These are phyloP conservation scores for Matsumurasca onukii DNA, from an alignment of 1,140 invertebrate genomes.

Conservation along the genomic window DNA sequence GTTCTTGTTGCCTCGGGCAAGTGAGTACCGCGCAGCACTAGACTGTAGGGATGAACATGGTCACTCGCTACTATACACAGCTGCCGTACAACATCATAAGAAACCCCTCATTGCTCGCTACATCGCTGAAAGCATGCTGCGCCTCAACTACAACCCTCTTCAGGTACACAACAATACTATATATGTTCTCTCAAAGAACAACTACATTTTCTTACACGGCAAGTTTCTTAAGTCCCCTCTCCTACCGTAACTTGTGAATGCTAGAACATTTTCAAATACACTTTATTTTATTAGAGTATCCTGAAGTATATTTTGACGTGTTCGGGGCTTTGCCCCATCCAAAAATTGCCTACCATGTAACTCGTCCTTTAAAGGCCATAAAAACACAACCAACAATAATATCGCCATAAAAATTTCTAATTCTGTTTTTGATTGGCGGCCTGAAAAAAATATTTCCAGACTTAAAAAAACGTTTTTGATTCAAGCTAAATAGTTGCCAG, in stretches of 20 bases:
- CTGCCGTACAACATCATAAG: neutral
- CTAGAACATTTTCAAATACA: neutral
- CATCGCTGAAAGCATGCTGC: neutral
- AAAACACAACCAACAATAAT: no score
- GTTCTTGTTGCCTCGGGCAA: neutral
- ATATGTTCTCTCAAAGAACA: no score
- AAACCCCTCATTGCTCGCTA: constrained; percentile 15
- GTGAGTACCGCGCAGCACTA: neutral
- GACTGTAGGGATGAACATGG: neutral
- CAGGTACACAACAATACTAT: neutral
- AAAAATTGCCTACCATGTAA: no score
- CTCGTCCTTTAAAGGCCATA: no score
- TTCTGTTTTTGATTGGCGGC: no score
- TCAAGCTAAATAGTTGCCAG: no score
- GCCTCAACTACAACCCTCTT: neutral
- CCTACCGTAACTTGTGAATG: neutral
- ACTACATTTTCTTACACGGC: no score
- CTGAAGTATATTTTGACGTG: neutral
- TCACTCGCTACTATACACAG: constrained; percentile 1
- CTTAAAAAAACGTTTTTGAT: no score
- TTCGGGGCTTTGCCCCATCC: neutral
- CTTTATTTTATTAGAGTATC: neutral
- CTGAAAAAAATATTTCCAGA: no score
- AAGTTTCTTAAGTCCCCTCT: neutral
- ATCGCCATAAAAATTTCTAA: no score